Percentiles rank a stretch among this genome's conserved stretches.
Evolutionary conservation across 2,797 vertebrate species (phyloP).

Genomic region (Heteromormyrus szaboi): DNA sequence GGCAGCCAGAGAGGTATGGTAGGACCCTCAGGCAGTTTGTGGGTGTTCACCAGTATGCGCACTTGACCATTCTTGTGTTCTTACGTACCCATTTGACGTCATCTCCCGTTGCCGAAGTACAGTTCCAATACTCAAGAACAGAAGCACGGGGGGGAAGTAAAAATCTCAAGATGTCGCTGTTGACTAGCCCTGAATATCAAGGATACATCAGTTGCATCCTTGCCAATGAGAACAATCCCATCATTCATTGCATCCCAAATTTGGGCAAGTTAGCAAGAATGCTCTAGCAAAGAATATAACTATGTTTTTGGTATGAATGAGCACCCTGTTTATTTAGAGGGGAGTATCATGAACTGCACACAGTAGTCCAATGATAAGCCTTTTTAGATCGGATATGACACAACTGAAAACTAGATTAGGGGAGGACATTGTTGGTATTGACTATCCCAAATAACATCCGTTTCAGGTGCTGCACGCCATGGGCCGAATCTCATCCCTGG

Average conservation of each 20-base stretch:
- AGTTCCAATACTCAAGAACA: neutral
- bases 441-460: neutral
- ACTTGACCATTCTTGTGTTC: neutral
- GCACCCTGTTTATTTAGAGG: neutral
- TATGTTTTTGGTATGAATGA: neutral
- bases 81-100: neutral
- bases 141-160: neutral
- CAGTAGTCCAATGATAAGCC: too few species aligned
- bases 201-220: neutral
- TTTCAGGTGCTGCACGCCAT: constrained; percentile 27
- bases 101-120: neutral
- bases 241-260: neutral
- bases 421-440: neutral
- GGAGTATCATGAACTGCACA: too few species aligned
- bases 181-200: neutral
- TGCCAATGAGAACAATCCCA: neutral
- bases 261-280: neutral
- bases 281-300: neutral
- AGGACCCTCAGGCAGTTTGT: neutral
- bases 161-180: neutral
- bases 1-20: constrained; percentile 31
- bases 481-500: constrained; percentile 21
- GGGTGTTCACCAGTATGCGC: neutral
- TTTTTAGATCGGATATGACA: neutral
- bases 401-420: neutral